Evolutionary conservation across 2,888 invertebrate species (phyloP).

Genomic region (Drosophila austrosaltans): DNA sequence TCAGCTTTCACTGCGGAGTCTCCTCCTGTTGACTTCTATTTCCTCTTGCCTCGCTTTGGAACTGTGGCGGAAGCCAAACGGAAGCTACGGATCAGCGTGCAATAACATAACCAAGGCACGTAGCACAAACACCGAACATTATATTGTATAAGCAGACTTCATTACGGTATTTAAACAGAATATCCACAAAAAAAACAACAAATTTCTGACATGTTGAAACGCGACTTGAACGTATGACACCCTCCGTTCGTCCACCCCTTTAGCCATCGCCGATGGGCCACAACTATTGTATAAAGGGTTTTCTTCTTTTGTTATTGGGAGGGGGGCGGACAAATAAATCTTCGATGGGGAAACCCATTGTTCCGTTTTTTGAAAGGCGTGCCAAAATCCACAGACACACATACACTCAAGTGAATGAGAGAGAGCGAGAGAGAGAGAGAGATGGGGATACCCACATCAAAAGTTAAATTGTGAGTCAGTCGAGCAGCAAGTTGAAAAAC

Average conservation of each 20-base stretch:
- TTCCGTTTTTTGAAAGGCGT: conserved; percentile 31
- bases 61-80: conserved; percentile 46
- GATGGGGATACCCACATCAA: conserved; percentile 56
- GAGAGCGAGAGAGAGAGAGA: not conserved
- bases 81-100: conserved; percentile 61
- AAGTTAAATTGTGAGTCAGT: conserved; percentile 71
- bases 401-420: conserved; percentile 28
- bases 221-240: conserved; percentile 43
- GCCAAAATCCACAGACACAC: conserved; percentile 28
- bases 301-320: not conserved
- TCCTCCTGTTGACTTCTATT: not conserved
- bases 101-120: conserved; percentile 82
- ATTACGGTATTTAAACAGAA: conserved; percentile 82
- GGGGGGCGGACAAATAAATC: not conserved
- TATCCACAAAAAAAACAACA: conserved; percentile 61
- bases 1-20: no score
- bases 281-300: not conserved
- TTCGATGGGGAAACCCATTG: conserved; percentile 35
- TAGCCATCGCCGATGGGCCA: not conserved
- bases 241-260: not conserved
- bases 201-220: conserved; percentile 64
- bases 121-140: conserved; percentile 82
- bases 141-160: conserved; percentile 83
- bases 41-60: conserved; percentile 21
- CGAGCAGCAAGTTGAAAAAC: conserved; percentile 46